Conservation (phyloP, 1,140 invertebrate genomes). For the Ptiloglossa arizonensis region DNA sequence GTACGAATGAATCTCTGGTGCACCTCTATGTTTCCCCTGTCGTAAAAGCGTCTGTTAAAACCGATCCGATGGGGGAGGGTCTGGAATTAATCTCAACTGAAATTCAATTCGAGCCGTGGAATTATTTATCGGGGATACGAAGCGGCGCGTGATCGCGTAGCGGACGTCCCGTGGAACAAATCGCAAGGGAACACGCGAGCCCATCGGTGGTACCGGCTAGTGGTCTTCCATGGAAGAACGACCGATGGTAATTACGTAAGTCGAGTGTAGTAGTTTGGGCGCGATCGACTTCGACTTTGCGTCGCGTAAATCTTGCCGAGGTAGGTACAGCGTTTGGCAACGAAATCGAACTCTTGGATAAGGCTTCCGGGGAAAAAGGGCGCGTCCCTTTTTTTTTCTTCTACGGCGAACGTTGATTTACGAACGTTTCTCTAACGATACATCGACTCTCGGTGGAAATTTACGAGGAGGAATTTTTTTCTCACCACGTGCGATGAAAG, state of each 20-base stretch:
- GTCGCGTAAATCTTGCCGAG: not conserved
- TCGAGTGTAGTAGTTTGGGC: slow-evolving; percentile 7
- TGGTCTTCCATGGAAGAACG: slow-evolving; percentile 1
- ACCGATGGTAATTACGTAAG: slow-evolving; percentile 38
- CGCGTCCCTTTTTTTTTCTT: too few relatives aligned
- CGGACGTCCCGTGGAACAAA: not conserved
- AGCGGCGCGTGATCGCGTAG: slow-evolving; percentile 1
- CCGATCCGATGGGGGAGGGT: too few relatives aligned
- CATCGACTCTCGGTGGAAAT: too few relatives aligned
- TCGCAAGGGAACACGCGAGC: slow-evolving; percentile 18
- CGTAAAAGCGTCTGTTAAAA: too few relatives aligned
- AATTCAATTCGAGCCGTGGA: slow-evolving; percentile 31
- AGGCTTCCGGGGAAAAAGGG: too few relatives aligned
- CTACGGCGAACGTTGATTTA: too few relatives aligned
- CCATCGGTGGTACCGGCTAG: not conserved
- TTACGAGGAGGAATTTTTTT: too few relatives aligned
- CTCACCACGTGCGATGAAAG: too few relatives aligned
- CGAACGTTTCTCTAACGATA: too few relatives aligned
- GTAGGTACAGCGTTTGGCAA: too few relatives aligned
- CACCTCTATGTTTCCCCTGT: not conserved
- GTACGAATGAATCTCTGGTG: not conserved
- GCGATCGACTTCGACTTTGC: not conserved
- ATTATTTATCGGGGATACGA: slow-evolving; percentile 28
- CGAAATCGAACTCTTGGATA: too few relatives aligned
- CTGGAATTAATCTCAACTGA: slow-evolving; percentile 23